Conservation (phyloP, 2,888 invertebrate genomes). For the Cataglyphis altisquamis region DNA sequence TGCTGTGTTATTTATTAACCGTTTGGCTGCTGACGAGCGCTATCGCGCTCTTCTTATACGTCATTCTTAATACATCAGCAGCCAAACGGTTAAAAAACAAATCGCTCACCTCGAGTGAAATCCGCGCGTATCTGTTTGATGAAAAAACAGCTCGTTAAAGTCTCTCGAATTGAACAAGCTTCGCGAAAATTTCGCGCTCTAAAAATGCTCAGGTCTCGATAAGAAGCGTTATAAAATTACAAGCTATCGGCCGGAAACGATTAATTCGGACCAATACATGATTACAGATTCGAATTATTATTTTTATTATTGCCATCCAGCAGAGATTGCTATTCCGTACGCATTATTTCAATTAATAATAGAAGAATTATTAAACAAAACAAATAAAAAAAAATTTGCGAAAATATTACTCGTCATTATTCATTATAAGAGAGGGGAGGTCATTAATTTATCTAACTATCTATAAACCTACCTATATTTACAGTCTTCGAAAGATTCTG, state of each 20-base stretch:
- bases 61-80: too few species aligned
- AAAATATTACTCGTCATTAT: background rate
- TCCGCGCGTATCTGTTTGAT: background rate
- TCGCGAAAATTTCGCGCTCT: conserved; percentile 16
- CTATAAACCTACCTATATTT: conserved; percentile 13
- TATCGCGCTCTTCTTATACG: too few species aligned
- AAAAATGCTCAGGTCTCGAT: conserved; percentile 16
- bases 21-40: too few species aligned
- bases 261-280: background rate
- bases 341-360: conserved; percentile 4
- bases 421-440: background rate
- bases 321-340: conserved; percentile 58
- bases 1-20: background rate
- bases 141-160: background rate
- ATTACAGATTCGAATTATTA: conserved; percentile 37
- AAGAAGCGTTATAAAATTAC: conserved; percentile 27
- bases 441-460: background rate
- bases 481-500: background rate
- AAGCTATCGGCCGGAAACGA: conserved; percentile 25
- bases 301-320: conserved; percentile 58
- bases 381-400: background rate
- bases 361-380: conserved; percentile 4
- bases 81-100: too few species aligned
- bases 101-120: background rate
- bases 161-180: conserved; percentile 18